Conservation (phyloP, 2,113 vertebrate genomes). For the Eubucco bourcierii region DNA sequence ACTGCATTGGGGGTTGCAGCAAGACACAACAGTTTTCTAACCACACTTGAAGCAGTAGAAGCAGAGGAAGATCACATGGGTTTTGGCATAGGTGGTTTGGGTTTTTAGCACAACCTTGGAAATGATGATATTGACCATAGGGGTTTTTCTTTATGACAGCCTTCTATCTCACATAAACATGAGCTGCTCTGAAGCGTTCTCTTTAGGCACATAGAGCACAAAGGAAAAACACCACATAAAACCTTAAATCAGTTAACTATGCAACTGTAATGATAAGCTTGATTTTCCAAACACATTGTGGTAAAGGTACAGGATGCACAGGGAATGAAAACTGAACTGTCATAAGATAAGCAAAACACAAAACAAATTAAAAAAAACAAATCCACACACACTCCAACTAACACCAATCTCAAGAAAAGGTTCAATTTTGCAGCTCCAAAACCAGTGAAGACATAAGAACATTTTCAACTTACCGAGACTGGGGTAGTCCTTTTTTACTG, state of each 20-base stretch:
- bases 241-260: background rate
- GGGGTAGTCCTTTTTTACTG: constrained; percentile 96
- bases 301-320: background rate
- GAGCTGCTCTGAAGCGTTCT: background rate
- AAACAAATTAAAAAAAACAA: too few species aligned
- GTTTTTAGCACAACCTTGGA: background rate
- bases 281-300: background rate
- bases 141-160: background rate
- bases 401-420: background rate
- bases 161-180: background rate
- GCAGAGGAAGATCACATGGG: background rate
- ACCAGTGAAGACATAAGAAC: background rate
- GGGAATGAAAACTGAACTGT: background rate
- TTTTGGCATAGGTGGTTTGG: background rate
- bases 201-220: background rate
- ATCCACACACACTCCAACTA: background rate
- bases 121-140: too few species aligned
- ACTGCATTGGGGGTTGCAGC: background rate
- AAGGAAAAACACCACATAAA: background rate
- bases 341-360: background rate
- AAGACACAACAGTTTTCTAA: background rate
- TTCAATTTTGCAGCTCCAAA: background rate
- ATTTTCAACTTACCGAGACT: constrained; percentile 85
- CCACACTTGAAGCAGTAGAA: background rate
- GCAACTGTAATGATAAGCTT: background rate